Evolutionary conservation across 2,113 vertebrate genomes (phyloP), one percentile per base, ranked within the genome.

Genomic region (Collichthys lucidus): DNA sequence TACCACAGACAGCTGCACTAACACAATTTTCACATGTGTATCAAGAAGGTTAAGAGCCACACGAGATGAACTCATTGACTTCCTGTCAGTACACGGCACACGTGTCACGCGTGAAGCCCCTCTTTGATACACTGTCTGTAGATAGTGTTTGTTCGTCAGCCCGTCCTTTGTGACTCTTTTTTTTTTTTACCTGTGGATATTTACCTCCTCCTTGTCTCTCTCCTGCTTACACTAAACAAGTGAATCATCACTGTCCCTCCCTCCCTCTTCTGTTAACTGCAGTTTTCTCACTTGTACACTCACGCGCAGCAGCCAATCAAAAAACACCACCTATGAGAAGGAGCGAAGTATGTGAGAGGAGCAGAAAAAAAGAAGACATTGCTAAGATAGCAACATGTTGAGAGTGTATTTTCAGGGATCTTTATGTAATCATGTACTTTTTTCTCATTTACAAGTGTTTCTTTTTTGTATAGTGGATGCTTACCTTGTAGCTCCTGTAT

Each of bases 191-290:
- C 35, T 4, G 31, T 11, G 66, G 56, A 79, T 77, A 50, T 76
- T 71, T 74, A 74, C 57, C 86, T 85, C 59, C 76, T 52, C n/a
- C 52, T 69, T 65, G 64, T 67, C 17, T 11, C 68, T 68, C 78
- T 74, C 71, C 75, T 72, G 79, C 81, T 86, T 75, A 67, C 57
- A 64, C 59, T 80, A 76, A 66, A 80, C 79, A 81, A 82, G 78
- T 91, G 91, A 92, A 89, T 92, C 91, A 89, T 92, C 88, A 20
- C 66, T 59, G 83, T 75, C 29, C 50, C 84, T 77, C 73, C 60
- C 82, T 82, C 83, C 72, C 83, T 74, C 59, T 55, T 74, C 84
- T 64, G 61, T 60, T 84, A 77, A 75, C 79, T 82, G 84, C 87
- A 79, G 78, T 79, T 74, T 77, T 75, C 81, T 86, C 60, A 2